Percentiles rank a stretch among this genome's conserved stretches.
phyloP scores from a whole-genome alignment of 2,113 vertebrate genomes.

The Sander lucioperca region DNA sequence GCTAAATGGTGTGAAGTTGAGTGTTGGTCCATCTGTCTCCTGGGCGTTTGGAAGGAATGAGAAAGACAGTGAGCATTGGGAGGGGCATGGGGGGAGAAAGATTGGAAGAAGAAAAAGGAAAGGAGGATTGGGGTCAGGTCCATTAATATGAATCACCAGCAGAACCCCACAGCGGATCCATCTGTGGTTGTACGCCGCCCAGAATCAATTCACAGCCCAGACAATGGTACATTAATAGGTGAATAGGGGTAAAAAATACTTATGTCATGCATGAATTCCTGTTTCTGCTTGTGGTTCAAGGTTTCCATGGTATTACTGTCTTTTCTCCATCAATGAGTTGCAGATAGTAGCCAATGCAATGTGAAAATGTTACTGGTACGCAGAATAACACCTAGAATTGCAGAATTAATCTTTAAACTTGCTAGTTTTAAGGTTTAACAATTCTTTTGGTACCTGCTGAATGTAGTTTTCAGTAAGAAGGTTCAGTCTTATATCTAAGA shows the following conservation, averaged over 20 bases:
- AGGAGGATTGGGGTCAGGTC: slow-evolving; percentile 71
- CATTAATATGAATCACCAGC: slow-evolving; percentile 82
- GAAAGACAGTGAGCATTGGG: slow-evolving; percentile 66
- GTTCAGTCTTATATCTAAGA: slow-evolving; percentile 5
- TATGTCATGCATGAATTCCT: slow-evolving; percentile 57
- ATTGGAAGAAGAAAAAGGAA: slow-evolving; percentile 70
- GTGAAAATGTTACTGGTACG: slow-evolving; percentile 4
- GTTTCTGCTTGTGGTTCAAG: slow-evolving; percentile 32
- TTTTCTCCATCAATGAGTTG: slow-evolving; percentile 6
- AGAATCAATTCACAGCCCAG: slow-evolving; percentile 69
- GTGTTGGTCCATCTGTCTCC: slow-evolving; percentile 82
- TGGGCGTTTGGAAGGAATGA: slow-evolving; percentile 75
- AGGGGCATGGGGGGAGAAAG: slow-evolving; percentile 53
- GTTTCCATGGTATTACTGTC: slow-evolving; percentile 22
- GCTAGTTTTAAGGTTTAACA: slow-evolving; percentile 19
- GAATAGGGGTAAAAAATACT: slow-evolving; percentile 46
- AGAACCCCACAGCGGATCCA: slow-evolving; percentile 78
- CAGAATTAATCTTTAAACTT: slow-evolving; percentile 28
- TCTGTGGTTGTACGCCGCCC: slow-evolving; percentile 69
- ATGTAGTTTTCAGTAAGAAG: background rate
- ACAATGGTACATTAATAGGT: slow-evolving; percentile 67
- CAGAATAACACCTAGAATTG: background rate
- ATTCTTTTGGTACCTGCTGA: background rate
- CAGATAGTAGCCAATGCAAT: slow-evolving; percentile 4
- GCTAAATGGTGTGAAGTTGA: slow-evolving; percentile 85